These are phyloP conservation scores for Serrognathus titanus DNA, from an alignment of 2,888 invertebrate species.

Conservation along the genomic window DNA sequence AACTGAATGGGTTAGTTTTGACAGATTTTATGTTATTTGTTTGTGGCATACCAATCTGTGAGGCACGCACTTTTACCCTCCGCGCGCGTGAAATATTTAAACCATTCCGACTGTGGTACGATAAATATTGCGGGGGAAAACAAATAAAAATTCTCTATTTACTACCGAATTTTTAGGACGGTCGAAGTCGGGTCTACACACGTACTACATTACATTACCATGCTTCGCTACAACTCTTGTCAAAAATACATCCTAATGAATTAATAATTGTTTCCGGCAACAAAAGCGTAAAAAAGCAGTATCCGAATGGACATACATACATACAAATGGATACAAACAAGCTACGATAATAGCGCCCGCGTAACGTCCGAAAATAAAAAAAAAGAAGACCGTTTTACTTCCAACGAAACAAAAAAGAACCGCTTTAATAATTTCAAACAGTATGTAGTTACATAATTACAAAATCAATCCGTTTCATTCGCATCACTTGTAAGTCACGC, in stretches of 20 bases:
- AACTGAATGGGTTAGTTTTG: not conserved
- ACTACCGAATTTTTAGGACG: slow-evolving; percentile 9
- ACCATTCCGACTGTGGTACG: slow-evolving; percentile 1
- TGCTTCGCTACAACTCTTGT: slow-evolving; percentile 3
- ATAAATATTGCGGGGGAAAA: slow-evolving; percentile 4
- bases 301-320: not conserved
- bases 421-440: no score
- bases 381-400: no score
- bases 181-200: slow-evolving; percentile 1
- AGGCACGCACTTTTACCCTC: slow-evolving; percentile 1
- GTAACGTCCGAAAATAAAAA: no score
- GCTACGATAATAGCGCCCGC: no score
- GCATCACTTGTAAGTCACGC: no score
- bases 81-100: slow-evolving; percentile 7
- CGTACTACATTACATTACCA: slow-evolving; percentile 3
- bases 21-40: slow-evolving; percentile 1
- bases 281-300: not conserved
- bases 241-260: slow-evolving; percentile 9
- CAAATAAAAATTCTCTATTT: slow-evolving; percentile 10
- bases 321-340: not conserved
- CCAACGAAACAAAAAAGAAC: no score
- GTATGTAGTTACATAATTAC: no score
- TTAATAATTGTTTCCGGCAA: slow-evolving; percentile 1
- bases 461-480: no score
- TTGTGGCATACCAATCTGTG: not conserved